Percentiles rank a stretch among this genome's conserved stretches.
Conservation (phyloP, 1,140 invertebrate species). For the Hylyphantes graminicola region DNA sequence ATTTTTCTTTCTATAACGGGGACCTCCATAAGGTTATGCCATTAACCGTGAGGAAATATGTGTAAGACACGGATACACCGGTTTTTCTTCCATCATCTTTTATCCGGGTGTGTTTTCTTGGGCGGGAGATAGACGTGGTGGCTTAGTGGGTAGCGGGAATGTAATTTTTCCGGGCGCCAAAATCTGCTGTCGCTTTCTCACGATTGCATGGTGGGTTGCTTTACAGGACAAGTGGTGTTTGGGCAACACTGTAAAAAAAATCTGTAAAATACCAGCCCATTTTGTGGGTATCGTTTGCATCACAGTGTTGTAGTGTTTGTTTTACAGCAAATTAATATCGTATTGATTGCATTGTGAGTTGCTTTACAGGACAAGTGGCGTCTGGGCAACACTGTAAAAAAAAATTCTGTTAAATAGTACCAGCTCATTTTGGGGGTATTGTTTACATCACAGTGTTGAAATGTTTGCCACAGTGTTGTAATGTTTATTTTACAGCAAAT, state of each 20-base stretch:
- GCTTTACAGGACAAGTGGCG: not conserved
- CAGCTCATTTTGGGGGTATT: too few species aligned
- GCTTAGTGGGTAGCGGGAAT: slow-evolving; percentile 41
- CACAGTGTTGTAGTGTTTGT: too few species aligned
- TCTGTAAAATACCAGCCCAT: too few species aligned
- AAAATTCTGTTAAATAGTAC: too few species aligned
- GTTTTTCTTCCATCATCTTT: slow-evolving; percentile 21
- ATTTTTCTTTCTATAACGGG: not conserved
- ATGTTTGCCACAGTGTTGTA: too few species aligned
- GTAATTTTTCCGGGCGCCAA: slow-evolving; percentile 58
- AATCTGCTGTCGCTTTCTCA: slow-evolving; percentile 54
- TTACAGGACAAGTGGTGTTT: not conserved
- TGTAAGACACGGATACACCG: too few species aligned
- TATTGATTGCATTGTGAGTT: slow-evolving; percentile 8
- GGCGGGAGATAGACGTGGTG: slow-evolving; percentile 7
- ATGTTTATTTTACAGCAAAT: too few species aligned
- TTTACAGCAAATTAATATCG: too few species aligned
- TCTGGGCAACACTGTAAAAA: not conserved
- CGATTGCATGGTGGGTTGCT: slow-evolving; percentile 14
- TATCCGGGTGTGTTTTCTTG: slow-evolving; percentile 12
- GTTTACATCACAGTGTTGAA: too few species aligned
- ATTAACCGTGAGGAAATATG: not conserved
- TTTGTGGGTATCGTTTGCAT: too few species aligned
- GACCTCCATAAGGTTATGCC: not conserved
- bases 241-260: not conserved